Base-by-base conservation (phyloP, 2,888 invertebrate genomes). In the Sarcophaga variegata region DNA sequence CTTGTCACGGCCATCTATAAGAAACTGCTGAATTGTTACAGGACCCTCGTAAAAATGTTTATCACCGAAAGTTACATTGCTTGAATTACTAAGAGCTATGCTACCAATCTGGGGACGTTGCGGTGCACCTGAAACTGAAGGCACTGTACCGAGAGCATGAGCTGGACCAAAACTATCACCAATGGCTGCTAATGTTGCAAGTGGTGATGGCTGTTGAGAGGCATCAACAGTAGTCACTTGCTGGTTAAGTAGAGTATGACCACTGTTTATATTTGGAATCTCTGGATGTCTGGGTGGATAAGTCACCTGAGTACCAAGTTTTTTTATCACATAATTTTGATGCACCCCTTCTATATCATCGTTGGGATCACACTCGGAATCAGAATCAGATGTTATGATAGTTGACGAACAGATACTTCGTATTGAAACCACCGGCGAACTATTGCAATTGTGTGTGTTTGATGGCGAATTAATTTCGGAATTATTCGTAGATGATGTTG, bases 31-130 rank as follows among this genome's bases (percentile, higher is more conserved):
- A 89, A 97, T 96, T 54, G 96, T 96, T 20, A 97, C 96, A 69
- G 96, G 96, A 8, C 97, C 97, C 91, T 96, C 96, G 90, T 96
- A 96, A 90, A 96, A 95, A 6, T 96, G 96, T 90, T 96, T 96
- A 90, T 96, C 96, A 0, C 97, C 97, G 89, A 97, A 95, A 88
- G 96, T 96, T 3, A 97, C 95, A 91, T 96, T 96, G 45, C 95
- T 95, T 0, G 96, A 96, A 90, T 96, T 95, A 49, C 94, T 94
- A 2, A 97, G 95, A 27, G 95, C 94, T 45, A 97, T 95, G 90
- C 95, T 95, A 72, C 95, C 96, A 88, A 95, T 95, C 77, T 93
- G 93, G n/a, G 94, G 93, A n/a, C 86, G 72, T 79, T 83, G 71
- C 77, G 88, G 11, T 76, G 69, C 17, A 78, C 64, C 71, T 78